These are phyloP conservation scores for Oceanodroma leucorhoa DNA, from an alignment of 2,797 vertebrate species.

Conservation along the genomic window DNA sequence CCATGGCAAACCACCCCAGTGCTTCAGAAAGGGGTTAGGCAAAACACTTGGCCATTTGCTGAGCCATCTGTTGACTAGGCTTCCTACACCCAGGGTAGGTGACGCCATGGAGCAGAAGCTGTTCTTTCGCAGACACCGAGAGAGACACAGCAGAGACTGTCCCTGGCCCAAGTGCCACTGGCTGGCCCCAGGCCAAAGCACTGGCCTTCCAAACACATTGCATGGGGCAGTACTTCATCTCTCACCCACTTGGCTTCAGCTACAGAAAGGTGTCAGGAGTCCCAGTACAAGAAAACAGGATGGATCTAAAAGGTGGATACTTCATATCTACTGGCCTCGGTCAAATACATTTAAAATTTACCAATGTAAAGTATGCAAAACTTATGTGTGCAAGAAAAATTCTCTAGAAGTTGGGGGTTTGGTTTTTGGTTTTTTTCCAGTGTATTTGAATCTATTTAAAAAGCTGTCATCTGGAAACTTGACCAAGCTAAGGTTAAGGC, in stretches of 20 bases:
- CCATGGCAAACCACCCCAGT: not conserved
- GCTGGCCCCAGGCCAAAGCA: not conserved
- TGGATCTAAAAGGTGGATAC: not conserved
- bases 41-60: not conserved
- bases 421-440: not conserved
- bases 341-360: not conserved
- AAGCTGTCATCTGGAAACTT: not conserved
- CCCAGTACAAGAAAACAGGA: not conserved
- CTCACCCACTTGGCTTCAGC: not conserved
- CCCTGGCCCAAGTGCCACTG: accelerated
- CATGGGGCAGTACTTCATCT: not conserved
- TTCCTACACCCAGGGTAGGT: not conserved
- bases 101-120: not conserved
- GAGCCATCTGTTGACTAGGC: not conserved
- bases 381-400: not conserved
- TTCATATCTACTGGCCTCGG: not conserved
- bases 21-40: not conserved
- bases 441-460: not conserved
- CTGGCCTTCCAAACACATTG: not conserved
- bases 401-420: not conserved
- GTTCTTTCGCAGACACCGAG: not conserved
- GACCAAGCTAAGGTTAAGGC: not conserved
- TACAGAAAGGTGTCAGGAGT: not conserved
- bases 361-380: not conserved
- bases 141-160: not conserved